phyloP scores from a whole-genome alignment of 2,888 invertebrate species.

The Yponomeuta sedellus region DNA sequence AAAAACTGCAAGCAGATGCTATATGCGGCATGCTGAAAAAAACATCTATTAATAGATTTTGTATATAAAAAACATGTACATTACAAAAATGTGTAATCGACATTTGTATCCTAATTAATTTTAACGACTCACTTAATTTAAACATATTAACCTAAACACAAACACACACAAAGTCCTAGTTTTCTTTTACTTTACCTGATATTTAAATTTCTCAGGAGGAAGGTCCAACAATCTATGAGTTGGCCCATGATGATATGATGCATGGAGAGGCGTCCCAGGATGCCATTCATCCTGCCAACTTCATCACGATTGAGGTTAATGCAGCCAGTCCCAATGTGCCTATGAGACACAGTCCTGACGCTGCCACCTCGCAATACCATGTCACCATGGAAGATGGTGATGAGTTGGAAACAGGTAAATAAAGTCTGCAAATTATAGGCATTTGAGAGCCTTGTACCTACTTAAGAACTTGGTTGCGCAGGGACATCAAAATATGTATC shows the following conservation, averaged over 20 bases:
- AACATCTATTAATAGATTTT: no score
- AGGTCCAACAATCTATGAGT: conserved; percentile 70
- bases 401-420: conserved; percentile 50
- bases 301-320: conserved; percentile 44
- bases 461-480: not conserved
- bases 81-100: no score
- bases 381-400: conserved; percentile 69
- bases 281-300: conserved; percentile 40
- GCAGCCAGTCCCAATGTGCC: conserved; percentile 25
- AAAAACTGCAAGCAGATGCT: no score
- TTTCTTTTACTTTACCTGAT: not conserved
- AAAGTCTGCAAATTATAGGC: no score
- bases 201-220: conserved; percentile 50
- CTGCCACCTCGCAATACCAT: conserved; percentile 47
- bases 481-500: no score
- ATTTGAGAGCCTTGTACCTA: not conserved
- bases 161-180: no score
- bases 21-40: no score
- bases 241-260: conserved; percentile 62
- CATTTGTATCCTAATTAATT: no score
- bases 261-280: conserved; percentile 54
- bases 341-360: conserved; percentile 29
- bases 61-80: no score
- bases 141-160: no score
- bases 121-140: no score